These are phyloP conservation scores for Machimus atricapillus DNA, from an alignment of 2,888 invertebrate species.

Conservation along the genomic window DNA sequence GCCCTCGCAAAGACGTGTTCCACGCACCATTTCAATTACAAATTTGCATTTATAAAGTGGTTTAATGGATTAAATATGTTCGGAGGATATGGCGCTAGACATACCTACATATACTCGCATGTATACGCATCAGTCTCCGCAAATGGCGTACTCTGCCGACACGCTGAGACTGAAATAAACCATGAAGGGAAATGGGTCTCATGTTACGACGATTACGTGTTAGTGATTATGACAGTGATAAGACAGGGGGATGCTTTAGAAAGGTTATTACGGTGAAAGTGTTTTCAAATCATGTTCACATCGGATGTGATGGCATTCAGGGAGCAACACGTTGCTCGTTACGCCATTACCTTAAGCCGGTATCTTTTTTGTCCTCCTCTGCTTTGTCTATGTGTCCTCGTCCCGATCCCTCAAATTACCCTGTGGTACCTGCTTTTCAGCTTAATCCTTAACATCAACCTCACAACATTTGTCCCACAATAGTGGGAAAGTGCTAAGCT, in stretches of 20 bases:
- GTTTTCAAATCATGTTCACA: constrained; percentile 33
- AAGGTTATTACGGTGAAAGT: constrained; percentile 29
- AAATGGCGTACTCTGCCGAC: background rate
- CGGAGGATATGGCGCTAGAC: constrained; percentile 29
- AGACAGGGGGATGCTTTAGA: constrained; percentile 7
- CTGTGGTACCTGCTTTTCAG: background rate
- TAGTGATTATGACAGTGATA: constrained; percentile 38
- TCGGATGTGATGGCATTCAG: constrained; percentile 15
- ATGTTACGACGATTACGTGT: constrained; percentile 36
- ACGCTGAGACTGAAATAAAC: constrained; percentile 21
- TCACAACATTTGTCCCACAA: background rate
- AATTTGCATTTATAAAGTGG: constrained; percentile 42
- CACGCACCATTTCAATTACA: constrained; percentile 40
- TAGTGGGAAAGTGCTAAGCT: background rate
- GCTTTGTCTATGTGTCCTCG: background rate
- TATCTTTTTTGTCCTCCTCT: background rate
- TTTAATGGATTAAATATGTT: constrained; percentile 42
- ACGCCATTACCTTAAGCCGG: background rate
- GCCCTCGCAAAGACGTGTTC: constrained; percentile 14
- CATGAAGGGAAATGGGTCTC: constrained; percentile 11
- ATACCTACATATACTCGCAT: background rate
- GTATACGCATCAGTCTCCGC: background rate
- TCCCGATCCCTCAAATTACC: background rate
- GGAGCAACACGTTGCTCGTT: constrained; percentile 23
- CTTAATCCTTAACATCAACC: background rate